These are phyloP conservation scores for Gonioctena quinquepunctata DNA, from an alignment of 1,140 invertebrate species.

Conservation along the genomic window DNA sequence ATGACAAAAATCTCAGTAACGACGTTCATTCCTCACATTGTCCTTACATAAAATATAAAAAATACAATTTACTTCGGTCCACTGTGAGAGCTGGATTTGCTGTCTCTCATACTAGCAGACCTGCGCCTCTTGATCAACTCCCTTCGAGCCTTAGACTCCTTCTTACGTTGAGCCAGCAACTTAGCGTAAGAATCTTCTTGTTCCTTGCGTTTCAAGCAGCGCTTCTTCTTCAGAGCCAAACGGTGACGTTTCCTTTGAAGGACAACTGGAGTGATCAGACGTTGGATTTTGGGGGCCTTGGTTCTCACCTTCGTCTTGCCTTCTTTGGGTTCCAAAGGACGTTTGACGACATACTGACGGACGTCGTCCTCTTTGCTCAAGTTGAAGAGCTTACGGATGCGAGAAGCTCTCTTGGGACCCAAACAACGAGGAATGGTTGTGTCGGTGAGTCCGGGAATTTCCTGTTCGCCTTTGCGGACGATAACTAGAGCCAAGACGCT, in stretches of 20 bases:
- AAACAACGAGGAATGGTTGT: constrained; percentile 90
- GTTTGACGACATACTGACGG: constrained; percentile 92
- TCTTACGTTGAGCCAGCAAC: constrained; percentile 91
- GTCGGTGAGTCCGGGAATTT: constrained; percentile 98
- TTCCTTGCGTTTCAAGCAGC: constrained; percentile 84
- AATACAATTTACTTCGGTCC: constrained; percentile 12
- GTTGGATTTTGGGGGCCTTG: constrained; percentile 99
- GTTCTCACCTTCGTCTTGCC: constrained; percentile 78
- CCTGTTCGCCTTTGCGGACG: constrained; percentile 94
- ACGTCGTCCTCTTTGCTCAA: constrained; percentile 97
- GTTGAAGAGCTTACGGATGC: constrained; percentile 98
- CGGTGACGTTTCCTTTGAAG: constrained; percentile 91
- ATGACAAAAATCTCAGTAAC: background rate
- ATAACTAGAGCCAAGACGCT: constrained; percentile 93
- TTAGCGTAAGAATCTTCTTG: constrained; percentile 94
- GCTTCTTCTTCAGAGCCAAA: constrained; percentile 89
- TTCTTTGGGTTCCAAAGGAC: constrained; percentile 88
- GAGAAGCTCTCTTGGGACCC: constrained; percentile 97
- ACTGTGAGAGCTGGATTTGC: constrained; percentile 62
- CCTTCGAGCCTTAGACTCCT: constrained; percentile 92
- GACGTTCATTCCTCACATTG: constrained; percentile 15
- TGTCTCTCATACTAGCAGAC: constrained; percentile 77
- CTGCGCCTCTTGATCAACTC: constrained; percentile 77
- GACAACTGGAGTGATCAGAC: constrained; percentile 92
- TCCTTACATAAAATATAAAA: background rate